These are phyloP conservation scores for Artibeus lituratus DNA, from an alignment of 2,797 vertebrate genomes.

Conservation along the genomic window DNA sequence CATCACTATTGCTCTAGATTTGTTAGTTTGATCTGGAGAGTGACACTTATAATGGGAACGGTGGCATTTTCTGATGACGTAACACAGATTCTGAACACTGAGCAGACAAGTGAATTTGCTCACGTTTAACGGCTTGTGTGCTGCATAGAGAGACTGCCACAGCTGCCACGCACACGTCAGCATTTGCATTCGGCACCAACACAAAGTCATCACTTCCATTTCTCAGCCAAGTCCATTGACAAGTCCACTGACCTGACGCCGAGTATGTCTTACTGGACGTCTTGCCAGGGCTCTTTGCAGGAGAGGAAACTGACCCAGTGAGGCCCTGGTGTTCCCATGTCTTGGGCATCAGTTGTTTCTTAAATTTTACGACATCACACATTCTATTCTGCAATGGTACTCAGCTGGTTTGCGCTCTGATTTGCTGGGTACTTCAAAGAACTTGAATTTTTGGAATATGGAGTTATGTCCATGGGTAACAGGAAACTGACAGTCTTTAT, in stretches of 20 bases:
- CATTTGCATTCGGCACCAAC: not conserved
- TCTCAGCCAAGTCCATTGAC: constrained; percentile 26
- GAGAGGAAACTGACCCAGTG: constrained; percentile 61
- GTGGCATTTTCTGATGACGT: not conserved
- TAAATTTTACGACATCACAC: constrained; percentile 79
- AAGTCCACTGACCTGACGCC: constrained; percentile 59
- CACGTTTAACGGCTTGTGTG: not conserved
- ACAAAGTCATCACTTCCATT: not conserved
- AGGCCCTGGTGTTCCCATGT: constrained; percentile 50
- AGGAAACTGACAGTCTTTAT: constrained; percentile 95
- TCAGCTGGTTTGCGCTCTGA: constrained; percentile 80
- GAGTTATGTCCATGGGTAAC: constrained; percentile 86
- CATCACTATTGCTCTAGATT: not conserved
- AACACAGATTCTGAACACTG: not conserved
- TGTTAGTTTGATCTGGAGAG: not conserved
- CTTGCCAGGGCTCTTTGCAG: constrained; percentile 71
- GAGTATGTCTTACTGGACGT: constrained; percentile 45
- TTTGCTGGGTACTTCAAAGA: constrained; percentile 81
- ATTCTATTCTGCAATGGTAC: constrained; percentile 86
- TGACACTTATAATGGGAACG: not conserved
- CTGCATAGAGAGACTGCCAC: not conserved
- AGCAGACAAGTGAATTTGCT: not conserved
- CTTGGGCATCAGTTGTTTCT: constrained; percentile 67
- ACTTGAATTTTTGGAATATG: constrained; percentile 71
- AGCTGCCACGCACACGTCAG: not conserved